Percentiles rank a stretch among this genome's conserved stretches.
phyloP scores from a whole-genome alignment of 2,113 vertebrate genomes.

The Sialia sialis region DNA sequence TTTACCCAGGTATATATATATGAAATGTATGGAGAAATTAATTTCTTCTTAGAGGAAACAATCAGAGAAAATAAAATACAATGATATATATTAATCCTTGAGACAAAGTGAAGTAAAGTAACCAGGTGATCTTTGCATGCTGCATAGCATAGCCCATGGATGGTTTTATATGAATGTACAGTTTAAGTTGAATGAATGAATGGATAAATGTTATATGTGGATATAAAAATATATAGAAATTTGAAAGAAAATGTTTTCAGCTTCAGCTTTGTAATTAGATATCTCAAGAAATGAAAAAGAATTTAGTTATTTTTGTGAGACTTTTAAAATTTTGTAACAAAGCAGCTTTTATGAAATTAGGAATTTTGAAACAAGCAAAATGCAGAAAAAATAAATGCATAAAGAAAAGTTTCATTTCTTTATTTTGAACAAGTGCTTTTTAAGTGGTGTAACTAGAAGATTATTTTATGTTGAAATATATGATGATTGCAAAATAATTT shows the following conservation, averaged over 20 bases:
- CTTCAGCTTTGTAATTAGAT: neutral
- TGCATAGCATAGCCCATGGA: neutral
- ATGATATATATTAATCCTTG: neutral
- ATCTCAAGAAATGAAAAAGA: neutral
- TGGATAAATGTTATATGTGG: neutral
- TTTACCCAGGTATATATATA: too few relatives aligned
- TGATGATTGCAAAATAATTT: neutral
- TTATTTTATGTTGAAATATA: neutral
- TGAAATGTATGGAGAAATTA: neutral
- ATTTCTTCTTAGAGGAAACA: neutral
- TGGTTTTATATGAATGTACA: neutral
- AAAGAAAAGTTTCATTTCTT: neutral
- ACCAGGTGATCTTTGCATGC: neutral
- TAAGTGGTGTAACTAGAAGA: neutral
- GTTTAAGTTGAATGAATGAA: neutral
- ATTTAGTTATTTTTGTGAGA: neutral
- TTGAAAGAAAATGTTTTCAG: neutral
- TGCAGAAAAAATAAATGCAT: neutral
- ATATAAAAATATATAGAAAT: neutral
- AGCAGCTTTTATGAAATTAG: neutral
- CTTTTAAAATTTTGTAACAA: neutral
- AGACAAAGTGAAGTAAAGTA: neutral
- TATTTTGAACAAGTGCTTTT: neutral
- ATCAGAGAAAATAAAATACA: neutral
- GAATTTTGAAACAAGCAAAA: neutral